phyloP scores from a whole-genome alignment of 2,888 invertebrate genomes.

The Xylota sylvarum region DNA sequence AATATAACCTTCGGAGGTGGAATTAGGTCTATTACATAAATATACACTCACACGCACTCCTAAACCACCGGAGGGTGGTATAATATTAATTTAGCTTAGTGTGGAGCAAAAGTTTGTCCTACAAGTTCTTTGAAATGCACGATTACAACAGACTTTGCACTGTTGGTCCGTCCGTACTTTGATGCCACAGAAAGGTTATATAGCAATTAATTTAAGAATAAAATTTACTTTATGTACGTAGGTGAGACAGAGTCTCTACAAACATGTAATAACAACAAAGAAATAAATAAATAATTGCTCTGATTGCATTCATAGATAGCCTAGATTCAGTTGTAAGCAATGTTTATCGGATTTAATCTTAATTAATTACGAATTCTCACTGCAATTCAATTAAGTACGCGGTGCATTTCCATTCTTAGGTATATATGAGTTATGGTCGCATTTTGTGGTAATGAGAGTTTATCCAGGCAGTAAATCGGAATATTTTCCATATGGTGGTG shows the following conservation, averaged over 20 bases:
- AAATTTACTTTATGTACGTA: slow-evolving; percentile 11
- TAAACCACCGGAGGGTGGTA: too few species aligned
- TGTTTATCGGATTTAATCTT: slow-evolving; percentile 29
- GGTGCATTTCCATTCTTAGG: background rate
- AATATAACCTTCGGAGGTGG: slow-evolving; percentile 42
- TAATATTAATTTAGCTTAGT: background rate
- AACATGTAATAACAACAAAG: background rate
- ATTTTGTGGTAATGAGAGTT: background rate
- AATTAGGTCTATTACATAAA: slow-evolving; percentile 29
- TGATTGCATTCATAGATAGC: slow-evolving; percentile 10
- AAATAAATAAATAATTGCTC: slow-evolving; percentile 20
- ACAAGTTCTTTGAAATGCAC: background rate
- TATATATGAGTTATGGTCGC: background rate
- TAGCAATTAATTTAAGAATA: slow-evolving; percentile 21
- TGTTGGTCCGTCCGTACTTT: background rate
- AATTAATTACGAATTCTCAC: slow-evolving; percentile 29
- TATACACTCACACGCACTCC: background rate
- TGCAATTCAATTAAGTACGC: background rate
- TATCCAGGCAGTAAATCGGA: background rate
- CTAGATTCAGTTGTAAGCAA: slow-evolving; percentile 18
- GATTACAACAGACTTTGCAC: background rate
- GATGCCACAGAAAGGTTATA: background rate
- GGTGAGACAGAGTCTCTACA: background rate
- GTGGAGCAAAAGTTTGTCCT: slow-evolving; percentile 9
- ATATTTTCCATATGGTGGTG: background rate